Evolutionary conservation across 2,113 vertebrate genomes (phyloP).

Genomic region (Neolamprologus toae): DNA sequence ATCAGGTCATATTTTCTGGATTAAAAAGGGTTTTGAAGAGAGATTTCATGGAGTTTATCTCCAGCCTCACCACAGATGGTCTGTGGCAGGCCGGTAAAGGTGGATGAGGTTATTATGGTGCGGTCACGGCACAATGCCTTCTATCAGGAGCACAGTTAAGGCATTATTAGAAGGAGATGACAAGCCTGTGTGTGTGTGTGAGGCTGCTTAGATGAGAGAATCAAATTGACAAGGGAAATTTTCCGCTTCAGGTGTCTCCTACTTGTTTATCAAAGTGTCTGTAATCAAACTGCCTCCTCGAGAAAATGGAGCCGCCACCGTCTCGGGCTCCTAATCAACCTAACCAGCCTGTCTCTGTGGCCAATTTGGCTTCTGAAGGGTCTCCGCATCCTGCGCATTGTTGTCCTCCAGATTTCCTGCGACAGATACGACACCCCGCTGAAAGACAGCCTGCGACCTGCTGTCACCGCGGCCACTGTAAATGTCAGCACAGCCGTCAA

Average conservation of each 20-base stretch:
- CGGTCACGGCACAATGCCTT: not conserved
- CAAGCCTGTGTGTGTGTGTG: not conserved
- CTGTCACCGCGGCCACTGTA: not conserved
- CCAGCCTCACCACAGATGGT: not conserved
- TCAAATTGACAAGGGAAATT: conserved; percentile 7
- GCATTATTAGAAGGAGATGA: not conserved
- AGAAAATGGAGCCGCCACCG: not conserved
- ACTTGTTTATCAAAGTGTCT: conserved; percentile 18
- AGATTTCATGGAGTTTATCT: not conserved
- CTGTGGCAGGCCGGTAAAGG: not conserved
- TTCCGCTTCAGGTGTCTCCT: conserved; percentile 6
- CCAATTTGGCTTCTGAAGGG: not conserved
- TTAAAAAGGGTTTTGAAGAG: not conserved
- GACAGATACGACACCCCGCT: not conserved
- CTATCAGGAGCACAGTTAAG: not conserved
- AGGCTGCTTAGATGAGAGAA: not conserved
- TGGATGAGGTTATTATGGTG: not conserved
- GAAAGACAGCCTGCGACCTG: not conserved
- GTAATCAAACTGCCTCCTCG: not conserved
- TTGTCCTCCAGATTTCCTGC: not conserved
- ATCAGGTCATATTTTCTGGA: not conserved
- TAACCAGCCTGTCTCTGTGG: not conserved
- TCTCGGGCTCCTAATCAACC: not conserved
- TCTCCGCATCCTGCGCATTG: not conserved
- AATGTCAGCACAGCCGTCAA: conserved; percentile 4